Base-by-base conservation (phyloP, 1,140 invertebrate species). In the Proctacanthus coquilletti region DNA sequence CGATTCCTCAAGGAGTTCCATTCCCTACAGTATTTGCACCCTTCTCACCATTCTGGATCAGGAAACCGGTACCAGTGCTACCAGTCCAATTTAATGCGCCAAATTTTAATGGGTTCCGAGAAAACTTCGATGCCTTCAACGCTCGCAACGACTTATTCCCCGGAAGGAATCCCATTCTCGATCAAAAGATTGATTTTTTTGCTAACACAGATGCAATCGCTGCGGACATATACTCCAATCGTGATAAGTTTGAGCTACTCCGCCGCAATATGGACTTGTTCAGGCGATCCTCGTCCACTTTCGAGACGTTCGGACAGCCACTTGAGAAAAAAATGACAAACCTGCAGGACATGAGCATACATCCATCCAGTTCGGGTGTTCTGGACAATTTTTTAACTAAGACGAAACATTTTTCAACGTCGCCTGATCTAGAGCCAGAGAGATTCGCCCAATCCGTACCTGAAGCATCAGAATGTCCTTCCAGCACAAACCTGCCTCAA, bases 41-140 rank as follows among this genome's bases (percentile, higher is more conserved):
- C 30, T 40, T 60, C 13, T 53, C 65, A 46, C 53, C 58, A 2
- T 62, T 65, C 18, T 60, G 61, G 44, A 63, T 69, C 33, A 62
- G 65, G 21, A 69, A 69, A 32, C 66, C 66, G 2, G 65, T 68
- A 18, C 65, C 65, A 20, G 54, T 69, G 14, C 57, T 66, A 32
- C 63, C 65, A 8, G 51, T 58, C 39, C 57, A 58, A 44, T 60
- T 53, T 52, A 46, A 59, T 41, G 52, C 56, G 38, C 49, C 54
- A 11, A 58, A 58, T 36, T 59, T 59, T 18, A 35, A 18, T 30
- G 46, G 48, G 0, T 48, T 39, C 40, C 48, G 51, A 6, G 56
- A 59, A 19, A 42, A 42, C 32, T 59, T 59, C 21, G 56, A 59
- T 40, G 48, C 56, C 42, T 45, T 55, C 34, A 53, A 56, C 45